Evolutionary conservation across 2,888 invertebrate species (phyloP), one percentile per base, ranked within the genome.

Genomic region (Aromia moschata): DNA sequence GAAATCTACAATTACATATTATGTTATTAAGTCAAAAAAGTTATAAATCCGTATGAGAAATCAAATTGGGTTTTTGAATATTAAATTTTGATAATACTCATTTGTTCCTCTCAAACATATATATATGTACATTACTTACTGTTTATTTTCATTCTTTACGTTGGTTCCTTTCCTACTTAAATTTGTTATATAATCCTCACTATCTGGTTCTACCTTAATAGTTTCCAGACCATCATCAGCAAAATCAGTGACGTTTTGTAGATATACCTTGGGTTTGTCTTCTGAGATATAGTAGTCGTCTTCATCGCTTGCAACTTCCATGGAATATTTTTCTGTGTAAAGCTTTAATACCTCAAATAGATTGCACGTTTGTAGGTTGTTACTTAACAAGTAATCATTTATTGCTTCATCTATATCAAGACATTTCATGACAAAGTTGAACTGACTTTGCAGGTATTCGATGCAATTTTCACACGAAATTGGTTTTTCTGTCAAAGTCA

Each of bases 401-500:
- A 40, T 40, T 7, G 16, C 16, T 10, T 40, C 40, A 14, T 40
- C 40, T 40, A 16, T 16, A 9, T 40, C 40, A 9, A 40, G 16
- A 16, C 40, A 40, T 15, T 16, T 40, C 40, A 40, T 40, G 1
- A 40, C 16, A 10, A 40, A 40, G 16, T 40, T 40, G 16, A 40
- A 40, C 10, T 40, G 40, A 2, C 40, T 40, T 5, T 46, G 16
- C n/a, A 46, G 11, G 31, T 31, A 46, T 17, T 31, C 33, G 15
- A 46, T 31, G 15, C 31, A 46, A 12, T 2, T 44, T 25, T 44
- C 30, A 25, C 25, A 44, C 1, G 25, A 20, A 12, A 11, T 20
- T n/a, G 25, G 44, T 3, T 25, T 25, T 14, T 44, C 12, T 2
- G 25, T 44, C 12, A 30, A 7, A 14, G 25, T 30, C 5, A 44